These are phyloP conservation scores for Caenorhabditis plicata DNA, from an alignment of 2,888 invertebrate genomes.

Conservation along the genomic window DNA sequence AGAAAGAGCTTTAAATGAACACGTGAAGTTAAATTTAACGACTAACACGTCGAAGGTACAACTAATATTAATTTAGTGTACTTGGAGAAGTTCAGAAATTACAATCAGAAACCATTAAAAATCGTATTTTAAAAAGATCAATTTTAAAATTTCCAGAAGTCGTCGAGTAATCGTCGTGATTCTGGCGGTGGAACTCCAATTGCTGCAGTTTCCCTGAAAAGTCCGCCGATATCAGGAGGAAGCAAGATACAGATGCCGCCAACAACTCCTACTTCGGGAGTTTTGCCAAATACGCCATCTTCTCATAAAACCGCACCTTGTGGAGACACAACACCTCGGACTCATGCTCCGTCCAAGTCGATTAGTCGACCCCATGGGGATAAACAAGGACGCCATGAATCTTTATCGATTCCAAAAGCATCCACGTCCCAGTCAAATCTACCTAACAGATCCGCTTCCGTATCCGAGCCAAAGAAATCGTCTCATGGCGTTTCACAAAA, in stretches of 20 bases:
- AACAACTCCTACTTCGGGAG: slow-evolving; percentile 11
- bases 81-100: no score
- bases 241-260: neutral
- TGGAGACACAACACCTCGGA: no score
- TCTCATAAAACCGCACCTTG: no score
- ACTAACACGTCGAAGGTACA: no score
- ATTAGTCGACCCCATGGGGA: slow-evolving; percentile 12
- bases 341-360: slow-evolving; percentile 1
- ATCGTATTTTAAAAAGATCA: no score
- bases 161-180: neutral
- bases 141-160: no score
- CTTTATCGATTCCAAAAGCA: slow-evolving; percentile 14
- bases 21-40: no score
- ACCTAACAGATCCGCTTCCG: slow-evolving; percentile 5
- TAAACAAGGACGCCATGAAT: slow-evolving; percentile 15
- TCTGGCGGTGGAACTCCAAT: neutral
- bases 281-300: slow-evolving; percentile 1
- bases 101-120: no score
- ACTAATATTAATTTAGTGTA: no score
- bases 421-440: slow-evolving; percentile 10
- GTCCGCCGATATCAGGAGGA: slow-evolving; percentile 8
- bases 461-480: slow-evolving; percentile 6
- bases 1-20: no score
- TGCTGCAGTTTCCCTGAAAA: neutral
- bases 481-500: slow-evolving; percentile 4